These are phyloP conservation scores for Pygocentrus nattereri DNA, from an alignment of 2,797 vertebrate genomes.

Conservation along the genomic window DNA sequence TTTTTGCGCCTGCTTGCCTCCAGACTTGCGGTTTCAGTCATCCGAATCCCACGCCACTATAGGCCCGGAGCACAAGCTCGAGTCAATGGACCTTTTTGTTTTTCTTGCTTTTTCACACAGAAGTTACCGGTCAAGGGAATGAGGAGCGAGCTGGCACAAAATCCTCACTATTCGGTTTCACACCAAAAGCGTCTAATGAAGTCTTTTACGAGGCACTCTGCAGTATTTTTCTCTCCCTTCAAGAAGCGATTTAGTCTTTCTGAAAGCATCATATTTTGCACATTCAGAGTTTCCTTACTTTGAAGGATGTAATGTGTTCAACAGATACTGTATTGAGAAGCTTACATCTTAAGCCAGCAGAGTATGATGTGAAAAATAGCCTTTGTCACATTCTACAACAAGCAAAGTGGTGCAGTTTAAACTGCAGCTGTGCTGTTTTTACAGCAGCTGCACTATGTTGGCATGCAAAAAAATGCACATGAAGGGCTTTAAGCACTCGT, in stretches of 20 bases:
- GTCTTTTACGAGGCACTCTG: neutral
- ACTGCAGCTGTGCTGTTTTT: slow-evolving; percentile 26
- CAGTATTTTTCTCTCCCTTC: neutral
- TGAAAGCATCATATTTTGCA: neutral
- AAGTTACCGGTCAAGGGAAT: slow-evolving; percentile 10
- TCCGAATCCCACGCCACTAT: slow-evolving; percentile 19
- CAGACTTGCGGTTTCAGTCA: slow-evolving; percentile 37
- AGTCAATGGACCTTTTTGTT: slow-evolving; percentile 42
- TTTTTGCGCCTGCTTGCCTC: slow-evolving; percentile 12
- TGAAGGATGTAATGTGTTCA: slow-evolving; percentile 8
- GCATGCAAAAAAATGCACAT: slow-evolving; percentile 39
- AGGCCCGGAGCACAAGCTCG: slow-evolving; percentile 11
- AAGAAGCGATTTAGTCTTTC: neutral
- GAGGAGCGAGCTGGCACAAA: slow-evolving; percentile 10
- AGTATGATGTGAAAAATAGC: neutral
- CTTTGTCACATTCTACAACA: neutral
- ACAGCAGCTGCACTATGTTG: slow-evolving; percentile 34
- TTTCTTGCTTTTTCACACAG: slow-evolving; percentile 24
- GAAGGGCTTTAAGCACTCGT: slow-evolving; percentile 31
- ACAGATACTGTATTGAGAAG: slow-evolving; percentile 13
- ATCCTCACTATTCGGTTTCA: neutral
- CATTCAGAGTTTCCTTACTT: slow-evolving; percentile 1
- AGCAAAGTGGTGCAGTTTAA: slow-evolving; percentile 3
- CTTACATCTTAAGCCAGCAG: neutral
- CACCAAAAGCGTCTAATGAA: slow-evolving; percentile 4